Base-by-base conservation (phyloP, 2,888 invertebrate genomes). In the Cacoxenus indagator region DNA sequence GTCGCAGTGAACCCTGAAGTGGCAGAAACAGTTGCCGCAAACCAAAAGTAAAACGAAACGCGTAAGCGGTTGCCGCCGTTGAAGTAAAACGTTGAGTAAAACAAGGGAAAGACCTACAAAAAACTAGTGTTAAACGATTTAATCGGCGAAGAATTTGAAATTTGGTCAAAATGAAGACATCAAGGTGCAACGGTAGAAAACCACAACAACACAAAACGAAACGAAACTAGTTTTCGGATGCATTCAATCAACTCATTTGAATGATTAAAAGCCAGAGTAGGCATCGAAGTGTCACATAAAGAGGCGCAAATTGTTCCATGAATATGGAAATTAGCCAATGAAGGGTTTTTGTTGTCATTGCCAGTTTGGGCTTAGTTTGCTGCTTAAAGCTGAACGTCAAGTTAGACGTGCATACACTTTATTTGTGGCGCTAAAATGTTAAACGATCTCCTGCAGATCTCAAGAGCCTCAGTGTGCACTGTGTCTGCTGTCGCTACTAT, bases 1-100 rank as follows among this genome's bases (percentile, higher is more conserved):
- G 72, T 57, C 75, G 73, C 77, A 82, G 72, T 83, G 78, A 83
- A 79, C 83, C 73, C 82, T 72, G 72, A 65, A 65, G 67, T 69
- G 66, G 31, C 62, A 55, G 14, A 27, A 55, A 55, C 27, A n/a
- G 27, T 55, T 55, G 14, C 55, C 24, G 9, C 55, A 27, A 26
- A 26, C 24, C 4, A 31, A 31, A 31, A n/a, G 1, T 4, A 46
- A 46, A 46, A 11, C 19, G 5, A 46, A 46, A 48, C n/a, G n/a
- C n/a, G n/a, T n/a, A n/a, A n/a, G n/a, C n/a, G n/a, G n/a, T n/a
- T n/a, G n/a, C n/a, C n/a, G n/a, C n/a, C n/a, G n/a, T n/a, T n/a
- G n/a, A n/a, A n/a, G n/a, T n/a, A 48, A 14, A 48, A 48, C 9
- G n/a, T 6, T 19, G n/a, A 48, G 48, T 6, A 4, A 19, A 48